Evolutionary conservation across 2,888 invertebrate genomes (phyloP).

Genomic region (Helleia helle): DNA sequence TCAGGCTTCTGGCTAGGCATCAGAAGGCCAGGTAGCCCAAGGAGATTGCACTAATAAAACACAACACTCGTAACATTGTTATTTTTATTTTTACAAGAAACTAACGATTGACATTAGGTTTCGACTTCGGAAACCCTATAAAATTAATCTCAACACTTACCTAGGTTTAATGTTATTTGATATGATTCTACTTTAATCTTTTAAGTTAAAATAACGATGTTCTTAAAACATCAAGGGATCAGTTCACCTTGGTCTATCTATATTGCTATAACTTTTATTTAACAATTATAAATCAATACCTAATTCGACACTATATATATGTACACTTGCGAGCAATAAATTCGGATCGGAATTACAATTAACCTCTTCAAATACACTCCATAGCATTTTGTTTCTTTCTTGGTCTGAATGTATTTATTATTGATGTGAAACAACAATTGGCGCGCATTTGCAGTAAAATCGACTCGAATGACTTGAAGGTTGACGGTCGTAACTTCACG

Average conservation of each 20-base stretch:
- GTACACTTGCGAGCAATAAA: not conserved
- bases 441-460: too few species aligned
- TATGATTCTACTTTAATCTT: constrained; percentile 55
- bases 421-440: too few species aligned
- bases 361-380: too few species aligned
- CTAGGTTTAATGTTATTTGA: constrained; percentile 58
- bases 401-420: too few species aligned
- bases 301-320: not conserved
- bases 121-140: constrained; percentile 58
- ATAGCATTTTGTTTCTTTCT: too few species aligned
- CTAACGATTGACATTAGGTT: constrained; percentile 69
- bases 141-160: constrained; percentile 69
- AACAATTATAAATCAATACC: not conserved
- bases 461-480: too few species aligned
- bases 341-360: not conserved
- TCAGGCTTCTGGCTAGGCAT: too few species aligned
- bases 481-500: too few species aligned
- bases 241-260: not conserved
- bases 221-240: not conserved
- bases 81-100: constrained; percentile 67
- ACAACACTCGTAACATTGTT: constrained; percentile 56
- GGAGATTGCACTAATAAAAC: too few species aligned
- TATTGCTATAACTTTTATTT: not conserved
- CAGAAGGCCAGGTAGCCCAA: too few species aligned
- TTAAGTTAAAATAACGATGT: constrained; percentile 30